Evolutionary conservation across 2,888 invertebrate species (phyloP).

Genomic region (Mesopsocus fuscifrons): DNA sequence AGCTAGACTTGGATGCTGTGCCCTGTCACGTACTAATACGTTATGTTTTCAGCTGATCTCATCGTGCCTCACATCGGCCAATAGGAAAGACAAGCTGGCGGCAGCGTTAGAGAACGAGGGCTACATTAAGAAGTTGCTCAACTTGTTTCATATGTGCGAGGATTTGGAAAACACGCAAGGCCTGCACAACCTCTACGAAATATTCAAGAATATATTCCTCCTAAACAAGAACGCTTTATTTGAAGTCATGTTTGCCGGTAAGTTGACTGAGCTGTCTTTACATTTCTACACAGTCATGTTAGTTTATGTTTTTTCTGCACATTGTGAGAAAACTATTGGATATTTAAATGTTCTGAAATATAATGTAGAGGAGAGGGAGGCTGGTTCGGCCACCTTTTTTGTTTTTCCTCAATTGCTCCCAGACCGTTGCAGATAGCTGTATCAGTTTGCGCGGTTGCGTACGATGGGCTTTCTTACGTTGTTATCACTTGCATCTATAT

Average conservation of each 20-base stretch:
- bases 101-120: constrained; percentile 83
- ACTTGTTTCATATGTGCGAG: constrained; percentile 93
- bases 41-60: constrained; percentile 46
- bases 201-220: constrained; percentile 96
- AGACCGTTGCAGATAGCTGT: no score
- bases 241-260: constrained; percentile 87
- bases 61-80: constrained; percentile 72
- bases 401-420: not conserved
- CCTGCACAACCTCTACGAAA: constrained; percentile 88
- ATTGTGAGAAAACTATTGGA: not conserved
- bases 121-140: constrained; percentile 86
- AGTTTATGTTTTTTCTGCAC: not conserved
- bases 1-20: no score
- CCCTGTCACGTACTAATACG: no score
- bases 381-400: constrained; percentile 8
- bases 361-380: not conserved
- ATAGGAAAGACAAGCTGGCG: constrained; percentile 86
- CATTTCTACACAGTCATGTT: no score
- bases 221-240: constrained; percentile 93
- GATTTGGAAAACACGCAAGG: constrained; percentile 90
- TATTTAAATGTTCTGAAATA: no score
- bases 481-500: no score
- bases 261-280: constrained; percentile 13
- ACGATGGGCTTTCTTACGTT: no score
- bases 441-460: no score